phyloP scores from a whole-genome alignment of 2,797 vertebrate species.

The Sarcoramphus papa region DNA sequence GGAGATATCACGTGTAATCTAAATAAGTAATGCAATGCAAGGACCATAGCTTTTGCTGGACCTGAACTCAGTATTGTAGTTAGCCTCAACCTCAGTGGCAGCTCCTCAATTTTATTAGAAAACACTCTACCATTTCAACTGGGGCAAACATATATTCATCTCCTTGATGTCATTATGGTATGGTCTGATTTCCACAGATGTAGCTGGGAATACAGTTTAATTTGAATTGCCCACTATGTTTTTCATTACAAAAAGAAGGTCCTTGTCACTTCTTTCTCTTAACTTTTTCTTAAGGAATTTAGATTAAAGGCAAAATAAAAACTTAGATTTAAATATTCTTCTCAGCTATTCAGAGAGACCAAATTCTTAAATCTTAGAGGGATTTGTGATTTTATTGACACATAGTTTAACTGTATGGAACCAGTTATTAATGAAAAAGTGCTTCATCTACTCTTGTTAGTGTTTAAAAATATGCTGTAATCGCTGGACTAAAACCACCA shows the following conservation, averaged over 20 bases:
- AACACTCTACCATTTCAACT: not conserved
- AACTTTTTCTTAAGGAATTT: not conserved
- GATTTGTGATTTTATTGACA: not conserved
- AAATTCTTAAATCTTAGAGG: not conserved
- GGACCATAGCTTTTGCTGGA: not conserved
- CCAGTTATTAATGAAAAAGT: not conserved
- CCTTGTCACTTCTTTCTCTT: not conserved
- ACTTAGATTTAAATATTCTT: not conserved
- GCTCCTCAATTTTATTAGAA: not conserved
- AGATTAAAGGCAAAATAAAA: not conserved
- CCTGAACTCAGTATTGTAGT: not conserved
- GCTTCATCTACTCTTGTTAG: not conserved
- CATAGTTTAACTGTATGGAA: not conserved
- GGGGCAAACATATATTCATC: not conserved
- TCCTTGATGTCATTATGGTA: not conserved
- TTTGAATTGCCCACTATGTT: not conserved
- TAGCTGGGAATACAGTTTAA: not conserved
- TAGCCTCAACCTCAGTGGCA: not conserved
- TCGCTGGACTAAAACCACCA: not conserved
- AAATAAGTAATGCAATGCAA: not conserved
- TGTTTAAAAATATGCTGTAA: not conserved
- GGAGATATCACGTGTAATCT: not conserved
- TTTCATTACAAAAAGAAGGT: not conserved
- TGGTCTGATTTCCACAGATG: not conserved
- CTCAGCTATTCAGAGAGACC: not conserved